These are phyloP conservation scores for Metopia argyrocephala DNA, from an alignment of 2,888 invertebrate species.

Conservation along the genomic window DNA sequence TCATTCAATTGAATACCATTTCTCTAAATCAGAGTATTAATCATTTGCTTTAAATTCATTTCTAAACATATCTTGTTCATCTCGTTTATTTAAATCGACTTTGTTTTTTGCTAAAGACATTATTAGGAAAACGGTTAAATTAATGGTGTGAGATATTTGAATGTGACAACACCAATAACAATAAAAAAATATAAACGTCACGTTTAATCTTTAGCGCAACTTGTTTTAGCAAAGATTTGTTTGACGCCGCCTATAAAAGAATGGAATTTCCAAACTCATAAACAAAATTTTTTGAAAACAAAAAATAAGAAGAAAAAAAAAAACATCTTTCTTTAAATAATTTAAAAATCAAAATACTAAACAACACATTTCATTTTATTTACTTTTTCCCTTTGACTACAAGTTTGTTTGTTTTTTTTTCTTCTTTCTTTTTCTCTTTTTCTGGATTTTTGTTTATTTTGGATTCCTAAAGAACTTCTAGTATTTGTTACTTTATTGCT, in stretches of 20 bases:
- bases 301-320: not conserved
- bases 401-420: too few species aligned
- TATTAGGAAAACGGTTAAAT: not conserved
- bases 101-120: slow-evolving; percentile 69
- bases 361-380: too few species aligned
- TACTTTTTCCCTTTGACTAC: too few species aligned
- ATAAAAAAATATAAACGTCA: not conserved
- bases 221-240: not conserved
- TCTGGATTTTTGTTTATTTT: not conserved
- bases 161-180: not conserved
- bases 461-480: not conserved
- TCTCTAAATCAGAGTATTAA: too few species aligned
- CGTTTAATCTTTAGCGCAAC: not conserved
- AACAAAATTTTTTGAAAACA: not conserved
- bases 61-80: too few species aligned
- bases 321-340: not conserved
- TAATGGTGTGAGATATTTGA: not conserved
- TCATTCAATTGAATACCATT: too few species aligned
- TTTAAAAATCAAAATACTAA: too few species aligned
- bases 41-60: too few species aligned
- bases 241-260: not conserved
- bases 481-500: not conserved
- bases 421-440: too few species aligned
- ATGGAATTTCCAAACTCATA: not conserved
- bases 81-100: too few species aligned